Base-by-base conservation (phyloP, 2,113 vertebrate genomes). In the Chlamydotis undulata region DNA sequence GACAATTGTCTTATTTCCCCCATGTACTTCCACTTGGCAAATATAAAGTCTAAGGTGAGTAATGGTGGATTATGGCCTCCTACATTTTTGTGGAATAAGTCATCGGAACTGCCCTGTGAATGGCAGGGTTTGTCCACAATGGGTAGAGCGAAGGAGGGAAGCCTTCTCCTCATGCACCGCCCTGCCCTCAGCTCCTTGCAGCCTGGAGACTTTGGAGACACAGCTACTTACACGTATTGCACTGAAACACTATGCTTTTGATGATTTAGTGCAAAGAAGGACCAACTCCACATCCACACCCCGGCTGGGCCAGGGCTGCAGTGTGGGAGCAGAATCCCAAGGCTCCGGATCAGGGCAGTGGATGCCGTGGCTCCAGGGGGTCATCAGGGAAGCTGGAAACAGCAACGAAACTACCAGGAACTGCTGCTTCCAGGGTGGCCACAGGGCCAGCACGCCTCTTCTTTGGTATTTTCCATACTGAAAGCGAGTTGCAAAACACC, bases 321-420 rank as follows among this genome's bases (percentile, higher is more conserved):
- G 17, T 16, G 13, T 2, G 2, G 43, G 22, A 82, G 55, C 23
- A 50, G 29, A 29, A 50, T 14, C 52, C 2, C 4, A 22, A 47
- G 50, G 13, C 14, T 26, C 25, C 1, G 7, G 33, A 24, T 29
- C 3, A 26, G n/a, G 33, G 50, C 28, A 26, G 35, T 25, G 21
- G 25, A 11, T 53, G 31, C 33, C 31, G 22, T 4, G 2, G 74
- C 47, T 61, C 47, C 37, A 53, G 65, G 33, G 53, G 56, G 26
- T 23, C 9, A 6, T 9, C 17, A 13, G 35, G 15, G 57, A 37
- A 65, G 16, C n/a, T 39, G 43, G 28, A n/a, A 70, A 29, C 41
- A 17, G 24, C n/a, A n/a, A 10, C 2, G 1, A 7, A 41, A 19
- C 21, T 9, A 7, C 0, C 1, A 19, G 56, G 29, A 56, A 28